A percentile compares a stretch with the other conserved stretches of the same genome.
Evolutionary conservation across 2,113 vertebrate genomes (phyloP).

Genomic region (Choloepus hoffmanni): DNA sequence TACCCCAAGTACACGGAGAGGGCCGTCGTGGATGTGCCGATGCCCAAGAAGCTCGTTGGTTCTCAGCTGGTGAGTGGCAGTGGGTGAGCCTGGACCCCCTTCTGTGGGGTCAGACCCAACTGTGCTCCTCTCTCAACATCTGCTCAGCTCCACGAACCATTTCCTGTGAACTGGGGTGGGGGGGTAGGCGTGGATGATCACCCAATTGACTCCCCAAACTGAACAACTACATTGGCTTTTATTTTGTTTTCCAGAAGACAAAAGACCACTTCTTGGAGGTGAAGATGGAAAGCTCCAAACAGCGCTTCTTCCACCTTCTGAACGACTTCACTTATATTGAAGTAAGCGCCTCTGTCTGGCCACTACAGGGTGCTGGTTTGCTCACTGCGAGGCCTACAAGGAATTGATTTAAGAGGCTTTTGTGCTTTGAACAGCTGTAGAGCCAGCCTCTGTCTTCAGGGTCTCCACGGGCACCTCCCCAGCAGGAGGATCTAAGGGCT

Average conservation of each 20-base stretch:
- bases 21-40: slow-evolving; percentile 93
- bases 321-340: slow-evolving; percentile 94
- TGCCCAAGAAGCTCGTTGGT: slow-evolving; percentile 91
- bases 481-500: neutral
- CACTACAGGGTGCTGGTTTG: rapidly evolving
- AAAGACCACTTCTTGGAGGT: slow-evolving; percentile 94
- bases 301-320: slow-evolving; percentile 94
- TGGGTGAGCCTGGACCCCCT: neutral
- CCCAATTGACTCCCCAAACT: rapidly evolving
- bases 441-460: neutral
- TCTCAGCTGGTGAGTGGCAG: slow-evolving; percentile 88
- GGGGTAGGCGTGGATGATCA: rapidly evolving
- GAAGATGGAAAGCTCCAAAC: slow-evolving; percentile 93
- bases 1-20: slow-evolving; percentile 93
- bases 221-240: rapidly evolving
- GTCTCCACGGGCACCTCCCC: rapidly evolving
- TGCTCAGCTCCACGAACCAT: rapidly evolving
- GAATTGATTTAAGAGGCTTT: no score
- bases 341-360: slow-evolving; percentile 81
- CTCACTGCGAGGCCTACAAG: rapidly evolving
- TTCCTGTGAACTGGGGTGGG: neutral
- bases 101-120: rapidly evolving
- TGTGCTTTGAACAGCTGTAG: neutral
- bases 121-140: rapidly evolving
- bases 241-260: slow-evolving; percentile 84